These are phyloP conservation scores for Antennarius striatus DNA, from an alignment of 2,113 vertebrate species.

Conservation along the genomic window DNA sequence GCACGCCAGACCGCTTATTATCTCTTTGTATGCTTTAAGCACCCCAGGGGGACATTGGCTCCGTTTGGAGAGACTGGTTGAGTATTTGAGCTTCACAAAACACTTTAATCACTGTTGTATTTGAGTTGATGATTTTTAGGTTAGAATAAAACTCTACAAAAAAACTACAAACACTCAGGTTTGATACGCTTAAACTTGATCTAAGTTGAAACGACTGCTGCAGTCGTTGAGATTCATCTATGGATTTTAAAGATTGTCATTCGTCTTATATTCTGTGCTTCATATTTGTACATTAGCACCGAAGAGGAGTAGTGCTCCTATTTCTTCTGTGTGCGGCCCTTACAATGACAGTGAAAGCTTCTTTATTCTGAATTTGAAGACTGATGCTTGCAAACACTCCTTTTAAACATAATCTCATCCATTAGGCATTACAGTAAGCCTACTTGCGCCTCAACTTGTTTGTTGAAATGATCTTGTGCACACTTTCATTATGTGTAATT, in stretches of 20 bases:
- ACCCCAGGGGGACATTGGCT: constrained; percentile 19
- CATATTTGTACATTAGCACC: too few species aligned
- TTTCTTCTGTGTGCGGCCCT: too few species aligned
- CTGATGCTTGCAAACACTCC: background rate
- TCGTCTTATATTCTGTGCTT: too few species aligned
- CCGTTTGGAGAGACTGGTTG: constrained; percentile 9
- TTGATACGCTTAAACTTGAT: too few species aligned
- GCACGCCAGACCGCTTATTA: constrained; percentile 18
- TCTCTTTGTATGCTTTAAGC: constrained; percentile 23
- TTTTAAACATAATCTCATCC: constrained; percentile 31
- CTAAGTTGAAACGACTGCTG: too few species aligned
- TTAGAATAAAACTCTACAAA: background rate
- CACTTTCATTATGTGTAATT: constrained; percentile 9
- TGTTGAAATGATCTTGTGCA: constrained; percentile 21
- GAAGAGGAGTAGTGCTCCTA: too few species aligned
- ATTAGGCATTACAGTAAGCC: constrained; percentile 18
- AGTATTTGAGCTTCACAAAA: constrained; percentile 1
- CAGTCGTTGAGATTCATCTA: too few species aligned
- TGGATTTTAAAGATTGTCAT: too few species aligned
- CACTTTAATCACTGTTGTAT: background rate
- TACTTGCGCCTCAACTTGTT: background rate
- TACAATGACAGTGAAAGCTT: too few species aligned
- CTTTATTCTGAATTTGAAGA: background rate
- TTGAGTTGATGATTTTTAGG: background rate
- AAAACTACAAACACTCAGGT: too few species aligned